phyloP scores from a whole-genome alignment of 2,797 vertebrate species.

The Betta splendens region DNA sequence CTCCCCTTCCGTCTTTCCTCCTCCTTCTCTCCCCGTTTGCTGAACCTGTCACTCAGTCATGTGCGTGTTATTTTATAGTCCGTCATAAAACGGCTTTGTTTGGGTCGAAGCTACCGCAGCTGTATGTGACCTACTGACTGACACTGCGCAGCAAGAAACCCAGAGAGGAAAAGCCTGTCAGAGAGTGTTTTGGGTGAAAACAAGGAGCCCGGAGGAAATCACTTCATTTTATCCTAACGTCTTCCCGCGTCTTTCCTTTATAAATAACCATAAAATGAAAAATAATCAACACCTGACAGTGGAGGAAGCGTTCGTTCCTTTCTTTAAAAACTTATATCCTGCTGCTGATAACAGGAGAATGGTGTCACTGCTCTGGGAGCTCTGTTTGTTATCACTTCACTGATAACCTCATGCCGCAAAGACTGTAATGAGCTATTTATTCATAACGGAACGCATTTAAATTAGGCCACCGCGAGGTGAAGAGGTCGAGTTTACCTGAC shows the following conservation, averaged over 20 bases:
- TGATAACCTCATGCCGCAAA: conserved; percentile 16
- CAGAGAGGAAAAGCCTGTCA: conserved; percentile 57
- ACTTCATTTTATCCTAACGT: too few relatives aligned
- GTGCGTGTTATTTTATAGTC: conserved; percentile 64
- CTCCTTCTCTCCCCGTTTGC: conserved; percentile 64
- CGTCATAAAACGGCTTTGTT: conserved; percentile 73
- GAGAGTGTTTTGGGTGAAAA: conserved; percentile 49
- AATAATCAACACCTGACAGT: background rate
- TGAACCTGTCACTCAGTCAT: conserved; percentile 63
- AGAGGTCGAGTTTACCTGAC: background rate
- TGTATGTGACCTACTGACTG: conserved; percentile 66
- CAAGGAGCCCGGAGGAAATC: conserved; percentile 32
- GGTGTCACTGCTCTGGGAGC: background rate
- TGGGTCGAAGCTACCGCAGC: conserved; percentile 60
- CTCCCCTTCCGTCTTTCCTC: conserved; percentile 16
- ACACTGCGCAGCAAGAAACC: conserved; percentile 29
- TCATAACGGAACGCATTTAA: conserved; percentile 29
- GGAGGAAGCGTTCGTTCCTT: fast-evolving
- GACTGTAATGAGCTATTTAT: conserved; percentile 2
- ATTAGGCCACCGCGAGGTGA: conserved; percentile 19
- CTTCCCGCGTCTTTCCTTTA: too few relatives aligned
- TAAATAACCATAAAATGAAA: background rate
- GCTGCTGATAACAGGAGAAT: background rate
- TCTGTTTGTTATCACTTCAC: background rate
- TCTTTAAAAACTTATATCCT: background rate